These are phyloP conservation scores for Brachionus plicatilis DNA, from an alignment of 1,140 invertebrate species.

Conservation along the genomic window DNA sequence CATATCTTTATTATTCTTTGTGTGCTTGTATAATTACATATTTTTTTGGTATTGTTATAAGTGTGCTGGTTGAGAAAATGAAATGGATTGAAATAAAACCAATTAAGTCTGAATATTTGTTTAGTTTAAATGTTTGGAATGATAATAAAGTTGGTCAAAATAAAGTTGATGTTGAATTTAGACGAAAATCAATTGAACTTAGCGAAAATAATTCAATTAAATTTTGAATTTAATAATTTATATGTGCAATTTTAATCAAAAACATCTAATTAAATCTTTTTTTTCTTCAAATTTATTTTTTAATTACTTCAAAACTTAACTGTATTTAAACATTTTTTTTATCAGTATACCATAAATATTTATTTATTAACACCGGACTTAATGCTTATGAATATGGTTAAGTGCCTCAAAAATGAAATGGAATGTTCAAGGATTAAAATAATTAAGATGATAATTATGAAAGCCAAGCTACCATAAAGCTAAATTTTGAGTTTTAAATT, in stretches of 20 bases:
- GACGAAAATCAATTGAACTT: not conserved
- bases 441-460: too few relatives aligned
- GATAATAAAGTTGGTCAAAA: not conserved
- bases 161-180: not conserved
- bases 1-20: constrained; percentile 30
- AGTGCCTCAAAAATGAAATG: too few relatives aligned
- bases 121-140: not conserved
- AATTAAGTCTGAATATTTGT: not conserved
- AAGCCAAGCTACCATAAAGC: too few relatives aligned
- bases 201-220: not conserved
- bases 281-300: too few relatives aligned
- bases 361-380: too few relatives aligned
- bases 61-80: constrained; percentile 3
- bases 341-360: too few relatives aligned
- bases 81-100: not conserved
- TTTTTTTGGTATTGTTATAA: not conserved
- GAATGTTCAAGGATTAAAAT: too few relatives aligned
- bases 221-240: not conserved
- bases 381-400: too few relatives aligned
- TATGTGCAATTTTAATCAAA: not conserved
- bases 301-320: too few relatives aligned
- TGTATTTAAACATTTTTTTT: too few relatives aligned
- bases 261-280: too few relatives aligned
- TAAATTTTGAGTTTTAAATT: too few relatives aligned
- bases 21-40: constrained; percentile 3